A percentile compares a stretch with the other conserved stretches of the same genome.
Evolutionary conservation across 1,140 invertebrate genomes (phyloP).

Genomic region (Caenorhabditis inopinata): DNA sequence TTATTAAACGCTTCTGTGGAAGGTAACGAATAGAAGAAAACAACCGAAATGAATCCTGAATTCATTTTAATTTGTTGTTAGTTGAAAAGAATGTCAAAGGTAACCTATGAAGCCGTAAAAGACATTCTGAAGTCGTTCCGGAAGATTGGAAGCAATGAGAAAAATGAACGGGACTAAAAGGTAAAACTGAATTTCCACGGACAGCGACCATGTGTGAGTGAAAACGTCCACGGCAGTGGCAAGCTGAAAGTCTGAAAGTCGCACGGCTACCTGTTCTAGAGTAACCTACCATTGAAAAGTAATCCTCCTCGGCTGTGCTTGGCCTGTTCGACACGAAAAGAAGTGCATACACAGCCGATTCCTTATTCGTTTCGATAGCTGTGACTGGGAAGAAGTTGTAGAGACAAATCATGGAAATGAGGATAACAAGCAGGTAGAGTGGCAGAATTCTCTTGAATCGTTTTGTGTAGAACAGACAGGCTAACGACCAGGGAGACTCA

Average conservation of each 20-base stretch:
- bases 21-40: not conserved
- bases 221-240: conserved; percentile 38
- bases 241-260: conserved; percentile 31
- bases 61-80: too few species aligned
- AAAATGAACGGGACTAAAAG: conserved; percentile 29
- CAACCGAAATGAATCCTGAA: not conserved
- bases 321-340: conserved; percentile 1
- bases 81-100: too few species aligned
- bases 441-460: conserved; percentile 12
- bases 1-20: not conserved
- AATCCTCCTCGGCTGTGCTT: not conserved
- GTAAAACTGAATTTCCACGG: conserved; percentile 38
- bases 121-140: not conserved
- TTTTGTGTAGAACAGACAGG: not conserved
- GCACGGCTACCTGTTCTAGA: too few species aligned
- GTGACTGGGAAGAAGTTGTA: conserved; percentile 8
- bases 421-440: not conserved
- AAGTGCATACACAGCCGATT: not conserved
- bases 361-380: not conserved
- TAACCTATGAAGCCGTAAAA: not conserved
- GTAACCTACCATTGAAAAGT: not conserved
- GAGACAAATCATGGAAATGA: conserved; percentile 2
- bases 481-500: not conserved
- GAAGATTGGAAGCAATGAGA: not conserved
- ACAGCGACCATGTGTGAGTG: conserved; percentile 35